Percentiles rank a stretch among this genome's conserved stretches.
Conservation (phyloP, 2,797 vertebrate species). For the Hybognathus amarus region DNA sequence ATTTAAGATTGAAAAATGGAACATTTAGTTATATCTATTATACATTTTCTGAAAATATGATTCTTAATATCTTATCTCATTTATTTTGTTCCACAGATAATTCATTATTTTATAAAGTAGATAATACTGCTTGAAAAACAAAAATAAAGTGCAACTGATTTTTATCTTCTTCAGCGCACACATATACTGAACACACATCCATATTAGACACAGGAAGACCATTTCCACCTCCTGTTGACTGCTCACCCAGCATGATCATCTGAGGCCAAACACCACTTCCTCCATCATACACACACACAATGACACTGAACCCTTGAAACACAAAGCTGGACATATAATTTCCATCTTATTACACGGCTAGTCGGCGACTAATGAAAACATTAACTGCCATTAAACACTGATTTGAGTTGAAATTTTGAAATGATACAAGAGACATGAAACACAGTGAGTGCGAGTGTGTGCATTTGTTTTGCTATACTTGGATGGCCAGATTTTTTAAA, state of each 20-base stretch:
- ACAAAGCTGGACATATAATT: background rate
- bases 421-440: background rate
- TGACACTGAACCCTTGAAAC: background rate
- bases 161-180: background rate
- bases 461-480: background rate
- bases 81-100: background rate
- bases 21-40: background rate
- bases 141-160: background rate
- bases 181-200: background rate
- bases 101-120: background rate
- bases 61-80: background rate
- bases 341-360: background rate
- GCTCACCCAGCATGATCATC: conserved; percentile 75
- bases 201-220: conserved; percentile 38
- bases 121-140: background rate
- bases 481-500: background rate
- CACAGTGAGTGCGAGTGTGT: background rate
- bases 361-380: too few species aligned
- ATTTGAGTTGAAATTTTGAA: background rate
- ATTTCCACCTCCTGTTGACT: conserved; percentile 71
- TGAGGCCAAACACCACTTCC: conserved; percentile 78
- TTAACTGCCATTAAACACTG: background rate
- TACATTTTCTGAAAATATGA: background rate
- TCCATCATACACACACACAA: conserved; percentile 56
- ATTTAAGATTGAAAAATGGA: background rate